phyloP scores from a whole-genome alignment of 1,140 invertebrate species.

The Anastatus disparis region DNA sequence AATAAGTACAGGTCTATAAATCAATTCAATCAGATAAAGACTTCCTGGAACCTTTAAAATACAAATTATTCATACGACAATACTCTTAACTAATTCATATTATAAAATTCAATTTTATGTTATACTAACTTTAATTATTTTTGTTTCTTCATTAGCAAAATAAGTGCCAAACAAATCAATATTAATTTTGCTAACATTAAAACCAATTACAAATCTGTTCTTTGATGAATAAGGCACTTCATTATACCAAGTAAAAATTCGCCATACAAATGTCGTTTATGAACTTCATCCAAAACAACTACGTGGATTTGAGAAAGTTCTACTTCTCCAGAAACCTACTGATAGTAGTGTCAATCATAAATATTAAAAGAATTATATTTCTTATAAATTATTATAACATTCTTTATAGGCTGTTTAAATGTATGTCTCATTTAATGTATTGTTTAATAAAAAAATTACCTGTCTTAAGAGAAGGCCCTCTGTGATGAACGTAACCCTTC shows the following conservation, averaged over 20 bases:
- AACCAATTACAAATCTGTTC: constrained; percentile 88
- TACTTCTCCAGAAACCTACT: constrained; percentile 67
- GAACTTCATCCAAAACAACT: constrained; percentile 93
- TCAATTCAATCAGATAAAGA: constrained; percentile 89
- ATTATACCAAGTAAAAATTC: constrained; percentile 95
- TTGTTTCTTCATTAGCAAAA: constrained; percentile 83
- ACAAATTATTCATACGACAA: constrained; percentile 24
- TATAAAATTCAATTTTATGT: constrained; percentile 20
- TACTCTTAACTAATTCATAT: constrained; percentile 7
- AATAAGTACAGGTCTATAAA: constrained; percentile 84
- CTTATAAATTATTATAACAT: no score
- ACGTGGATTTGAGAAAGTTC: constrained; percentile 80
- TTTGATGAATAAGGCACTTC: constrained; percentile 86
- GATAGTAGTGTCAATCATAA: constrained; percentile 26
- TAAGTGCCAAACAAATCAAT: constrained; percentile 91
- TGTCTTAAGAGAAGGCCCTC: constrained; percentile 94
- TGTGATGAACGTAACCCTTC: constrained; percentile 95
- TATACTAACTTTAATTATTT: constrained; percentile 80
- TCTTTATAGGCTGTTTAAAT: no score
- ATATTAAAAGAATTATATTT: constrained; percentile 18
- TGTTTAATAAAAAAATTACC: constrained; percentile 59
- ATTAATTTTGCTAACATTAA: constrained; percentile 99
- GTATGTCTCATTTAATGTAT: no score
- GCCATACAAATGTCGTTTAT: constrained; percentile 94
- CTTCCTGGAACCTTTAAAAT: constrained; percentile 86